Conservation (phyloP, 2,888 invertebrate species). For the Drosophila ezoana region DNA sequence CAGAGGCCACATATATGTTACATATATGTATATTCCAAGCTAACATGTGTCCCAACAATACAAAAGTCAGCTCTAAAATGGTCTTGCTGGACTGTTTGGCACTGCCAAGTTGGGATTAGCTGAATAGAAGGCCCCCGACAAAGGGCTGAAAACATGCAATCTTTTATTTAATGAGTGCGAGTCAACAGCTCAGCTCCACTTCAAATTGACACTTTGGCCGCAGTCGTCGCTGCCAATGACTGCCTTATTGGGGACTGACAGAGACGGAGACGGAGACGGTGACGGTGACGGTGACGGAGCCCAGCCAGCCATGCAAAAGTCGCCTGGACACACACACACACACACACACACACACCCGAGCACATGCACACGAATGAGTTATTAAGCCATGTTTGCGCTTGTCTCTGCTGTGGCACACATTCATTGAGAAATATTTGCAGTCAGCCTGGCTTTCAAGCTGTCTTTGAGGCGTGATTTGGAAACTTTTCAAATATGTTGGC, state of each 20-base stretch:
- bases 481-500: conserved; percentile 80
- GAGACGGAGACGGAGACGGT: neutral
- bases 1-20: neutral
- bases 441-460: conserved; percentile 51
- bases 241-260: conserved; percentile 11
- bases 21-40: neutral
- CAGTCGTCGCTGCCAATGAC: conserved; percentile 27
- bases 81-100: conserved; percentile 15
- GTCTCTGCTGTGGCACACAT: conserved; percentile 63
- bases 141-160: conserved; percentile 77
- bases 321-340: conserved; percentile 18
- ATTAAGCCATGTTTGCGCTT: conserved; percentile 77
- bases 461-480: conserved; percentile 78
- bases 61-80: conserved; percentile 39
- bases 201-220: conserved; percentile 71
- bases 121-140: conserved; percentile 45
- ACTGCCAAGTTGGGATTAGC: conserved; percentile 47
- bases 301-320: conserved; percentile 52
- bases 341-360: conserved; percentile 17
- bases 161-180: conserved; percentile 78
- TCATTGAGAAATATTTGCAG: conserved; percentile 76
- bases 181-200: conserved; percentile 78
- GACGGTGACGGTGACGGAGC: conserved; percentile 16
- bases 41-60: conserved; percentile 29
- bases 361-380: conserved; percentile 63